Conservation (phyloP, 2,888 invertebrate species). For the Meteorus colon region DNA sequence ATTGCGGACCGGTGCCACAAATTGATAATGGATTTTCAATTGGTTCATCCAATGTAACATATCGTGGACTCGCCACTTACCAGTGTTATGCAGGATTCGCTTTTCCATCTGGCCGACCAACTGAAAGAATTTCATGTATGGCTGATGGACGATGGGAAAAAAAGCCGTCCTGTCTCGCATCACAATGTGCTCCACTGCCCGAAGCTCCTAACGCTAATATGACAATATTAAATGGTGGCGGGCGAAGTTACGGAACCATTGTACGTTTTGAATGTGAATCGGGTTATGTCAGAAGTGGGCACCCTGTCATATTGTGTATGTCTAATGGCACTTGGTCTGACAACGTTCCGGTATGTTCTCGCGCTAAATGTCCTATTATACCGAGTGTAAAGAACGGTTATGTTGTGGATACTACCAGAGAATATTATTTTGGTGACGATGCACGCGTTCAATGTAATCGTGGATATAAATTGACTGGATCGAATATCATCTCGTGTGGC, state of each 20-base stretch:
- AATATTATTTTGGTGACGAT: constrained; percentile 91
- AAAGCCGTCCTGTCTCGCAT: constrained; percentile 92
- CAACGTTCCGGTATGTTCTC: constrained; percentile 89
- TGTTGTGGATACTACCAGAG: constrained; percentile 84
- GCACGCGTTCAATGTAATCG: constrained; percentile 93
- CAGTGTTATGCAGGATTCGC: constrained; percentile 98
- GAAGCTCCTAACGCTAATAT: constrained; percentile 92
- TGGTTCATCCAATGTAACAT: constrained; percentile 96
- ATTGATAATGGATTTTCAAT: constrained; percentile 98
- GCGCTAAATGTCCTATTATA: constrained; percentile 82
- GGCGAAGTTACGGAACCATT: constrained; percentile 94
- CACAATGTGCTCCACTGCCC: constrained; percentile 90
- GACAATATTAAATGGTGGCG: constrained; percentile 90
- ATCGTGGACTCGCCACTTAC: constrained; percentile 93
- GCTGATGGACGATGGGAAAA: constrained; percentile 95
- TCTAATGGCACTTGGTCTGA: constrained; percentile 97
- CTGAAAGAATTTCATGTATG: constrained; percentile 91
- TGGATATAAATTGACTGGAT: constrained; percentile 90
- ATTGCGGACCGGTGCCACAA: constrained; percentile 98
- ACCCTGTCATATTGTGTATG: constrained; percentile 94
- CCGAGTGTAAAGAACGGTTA: constrained; percentile 92
- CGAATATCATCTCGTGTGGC: constrained; percentile 89
- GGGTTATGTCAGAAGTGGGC: constrained; percentile 90
- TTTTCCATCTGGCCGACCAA: constrained; percentile 89
- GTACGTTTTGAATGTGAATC: constrained; percentile 94